Conservation (phyloP, 2,113 vertebrate genomes). For the Eublepharis macularius region DNA sequence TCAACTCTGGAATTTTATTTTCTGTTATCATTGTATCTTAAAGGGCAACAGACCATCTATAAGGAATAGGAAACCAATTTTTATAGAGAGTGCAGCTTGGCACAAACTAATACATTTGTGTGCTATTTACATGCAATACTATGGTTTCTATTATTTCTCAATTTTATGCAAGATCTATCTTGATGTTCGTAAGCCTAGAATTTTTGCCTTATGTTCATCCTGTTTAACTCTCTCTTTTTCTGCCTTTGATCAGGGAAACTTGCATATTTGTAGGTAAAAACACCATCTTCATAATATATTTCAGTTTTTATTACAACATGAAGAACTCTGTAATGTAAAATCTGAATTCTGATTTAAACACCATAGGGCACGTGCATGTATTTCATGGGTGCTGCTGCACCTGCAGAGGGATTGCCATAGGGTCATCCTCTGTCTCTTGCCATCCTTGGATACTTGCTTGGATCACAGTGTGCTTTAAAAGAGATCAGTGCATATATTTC, state of each 20-base stretch:
- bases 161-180: neutral
- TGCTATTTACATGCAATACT: neutral
- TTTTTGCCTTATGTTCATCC: neutral
- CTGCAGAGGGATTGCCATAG: neutral
- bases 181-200: neutral
- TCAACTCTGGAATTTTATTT: constrained; percentile 23
- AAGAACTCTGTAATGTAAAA: neutral
- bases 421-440: neutral
- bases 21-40: neutral
- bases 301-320: neutral
- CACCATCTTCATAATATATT: neutral
- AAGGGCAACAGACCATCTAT: neutral
- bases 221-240: neutral
- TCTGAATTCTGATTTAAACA: neutral
- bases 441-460: neutral
- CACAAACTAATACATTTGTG: no score
- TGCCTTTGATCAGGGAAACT: neutral
- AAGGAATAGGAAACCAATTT: neutral
- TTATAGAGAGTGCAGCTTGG: no score
- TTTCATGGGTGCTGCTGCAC: neutral
- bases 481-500: neutral
- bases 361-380: neutral
- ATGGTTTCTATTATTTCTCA: neutral
- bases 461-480: neutral
- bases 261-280: neutral